Percentiles rank a stretch among this genome's conserved stretches.
Evolutionary conservation across 2,888 invertebrate genomes (phyloP).

Genomic region (Caenorhabditis virilis): DNA sequence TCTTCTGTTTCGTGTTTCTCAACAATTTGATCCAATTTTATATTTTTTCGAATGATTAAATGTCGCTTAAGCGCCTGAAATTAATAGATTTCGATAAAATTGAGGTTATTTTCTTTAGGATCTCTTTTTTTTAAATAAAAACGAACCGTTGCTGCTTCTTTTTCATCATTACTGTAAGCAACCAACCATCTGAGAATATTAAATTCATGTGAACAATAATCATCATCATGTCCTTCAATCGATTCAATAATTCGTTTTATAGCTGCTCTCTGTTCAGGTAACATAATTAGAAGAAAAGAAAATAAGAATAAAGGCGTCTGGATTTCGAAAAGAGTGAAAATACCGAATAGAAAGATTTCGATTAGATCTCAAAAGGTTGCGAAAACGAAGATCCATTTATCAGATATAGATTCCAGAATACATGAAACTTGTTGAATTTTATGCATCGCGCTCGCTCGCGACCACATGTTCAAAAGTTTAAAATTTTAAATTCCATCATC

Average conservation of each 20-base stretch:
- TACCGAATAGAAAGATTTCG: not conserved
- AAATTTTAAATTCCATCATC: no score
- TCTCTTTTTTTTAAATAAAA: not conserved
- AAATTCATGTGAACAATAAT: conserved; percentile 49
- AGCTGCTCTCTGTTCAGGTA: conserved; percentile 20
- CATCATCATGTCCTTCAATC: conserved; percentile 27
- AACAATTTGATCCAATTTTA: conserved; percentile 46
- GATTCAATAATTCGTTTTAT: conserved; percentile 31
- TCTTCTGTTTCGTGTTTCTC: conserved; percentile 25
- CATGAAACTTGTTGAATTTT: no score
- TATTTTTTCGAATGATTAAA: conserved; percentile 56
- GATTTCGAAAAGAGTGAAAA: not conserved
- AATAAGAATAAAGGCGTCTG: not conserved
- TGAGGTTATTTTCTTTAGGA: no score
- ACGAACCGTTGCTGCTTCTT: conserved; percentile 47
- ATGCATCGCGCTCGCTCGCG: no score
- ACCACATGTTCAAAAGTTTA: no score
- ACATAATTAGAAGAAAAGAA: not conserved
- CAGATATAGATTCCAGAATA: no score
- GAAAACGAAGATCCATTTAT: not conserved
- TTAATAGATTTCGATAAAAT: no score
- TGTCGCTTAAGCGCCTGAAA: conserved; percentile 55
- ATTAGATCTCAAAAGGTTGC: not conserved
- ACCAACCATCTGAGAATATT: conserved; percentile 63
- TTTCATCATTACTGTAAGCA: conserved; percentile 59